Evolutionary conservation across 1,140 invertebrate species (phyloP).

Genomic region (Melanaphis sacchari): DNA sequence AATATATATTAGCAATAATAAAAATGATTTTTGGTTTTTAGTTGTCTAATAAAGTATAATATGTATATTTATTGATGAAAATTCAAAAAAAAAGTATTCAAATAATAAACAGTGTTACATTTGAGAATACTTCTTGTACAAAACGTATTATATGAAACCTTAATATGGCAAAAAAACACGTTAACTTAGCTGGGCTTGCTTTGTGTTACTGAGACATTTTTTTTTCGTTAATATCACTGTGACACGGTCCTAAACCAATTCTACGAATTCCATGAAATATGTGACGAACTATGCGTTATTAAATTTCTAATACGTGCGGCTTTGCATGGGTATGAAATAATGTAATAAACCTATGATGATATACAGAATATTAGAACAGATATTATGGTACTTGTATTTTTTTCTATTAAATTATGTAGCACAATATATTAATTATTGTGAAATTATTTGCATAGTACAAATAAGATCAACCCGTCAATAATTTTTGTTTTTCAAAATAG

Average conservation of each 20-base stretch:
- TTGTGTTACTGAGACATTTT: background rate
- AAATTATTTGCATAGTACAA: too few species aligned
- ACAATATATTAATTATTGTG: background rate
- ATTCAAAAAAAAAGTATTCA: background rate
- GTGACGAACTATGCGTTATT: background rate
- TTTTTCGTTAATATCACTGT: background rate
- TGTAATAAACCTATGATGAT: background rate
- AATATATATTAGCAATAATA: background rate
- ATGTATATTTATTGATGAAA: background rate
- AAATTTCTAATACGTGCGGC: background rate
- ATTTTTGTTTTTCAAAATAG: background rate
- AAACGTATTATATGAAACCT: background rate
- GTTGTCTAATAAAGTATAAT: too few species aligned
- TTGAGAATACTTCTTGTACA: too few species aligned
- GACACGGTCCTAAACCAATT: background rate
- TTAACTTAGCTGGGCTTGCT: background rate
- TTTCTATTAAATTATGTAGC: background rate
- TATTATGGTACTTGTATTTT: background rate
- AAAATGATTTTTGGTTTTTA: too few species aligned
- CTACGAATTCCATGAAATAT: background rate
- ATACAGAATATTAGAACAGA: too few species aligned
- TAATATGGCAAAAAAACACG: background rate
- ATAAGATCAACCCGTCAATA: background rate
- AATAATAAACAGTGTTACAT: background rate
- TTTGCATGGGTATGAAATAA: background rate